Conservation (phyloP, 2,888 invertebrate genomes). For the Nowickia ferox region DNA sequence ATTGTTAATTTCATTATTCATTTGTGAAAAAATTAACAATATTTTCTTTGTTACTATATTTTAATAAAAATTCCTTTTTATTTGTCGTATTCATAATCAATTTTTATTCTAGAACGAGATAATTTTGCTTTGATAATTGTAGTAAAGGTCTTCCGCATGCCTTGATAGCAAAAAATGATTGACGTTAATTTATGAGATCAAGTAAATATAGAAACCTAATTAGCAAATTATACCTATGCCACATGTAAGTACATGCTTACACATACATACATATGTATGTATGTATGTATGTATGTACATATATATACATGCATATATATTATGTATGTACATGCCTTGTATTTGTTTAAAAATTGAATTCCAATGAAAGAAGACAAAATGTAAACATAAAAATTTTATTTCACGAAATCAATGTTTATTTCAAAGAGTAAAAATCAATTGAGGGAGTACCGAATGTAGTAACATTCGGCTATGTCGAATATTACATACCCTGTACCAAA, state of each 20-base stretch:
- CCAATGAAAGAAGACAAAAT: not conserved
- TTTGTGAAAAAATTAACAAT: not conserved
- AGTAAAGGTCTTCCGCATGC: conserved; percentile 19
- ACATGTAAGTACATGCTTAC: not conserved
- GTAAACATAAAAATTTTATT: not conserved
- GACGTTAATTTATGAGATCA: conserved; percentile 6
- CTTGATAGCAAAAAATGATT: conserved; percentile 21
- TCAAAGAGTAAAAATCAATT: too few relatives aligned
- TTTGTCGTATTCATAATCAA: conserved; percentile 1
- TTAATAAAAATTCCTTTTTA: not conserved
- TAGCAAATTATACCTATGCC: not conserved
- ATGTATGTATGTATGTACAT: not conserved
- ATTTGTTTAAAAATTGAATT: not conserved
- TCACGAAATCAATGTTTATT: not conserved
- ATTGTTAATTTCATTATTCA: conserved; percentile 55
- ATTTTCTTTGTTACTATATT: not conserved
- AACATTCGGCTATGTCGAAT: too few relatives aligned
- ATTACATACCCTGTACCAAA: too few relatives aligned
- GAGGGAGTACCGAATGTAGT: too few relatives aligned
- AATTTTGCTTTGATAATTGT: conserved; percentile 6
- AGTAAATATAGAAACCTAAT: conserved; percentile 2
- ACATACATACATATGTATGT: too few relatives aligned
- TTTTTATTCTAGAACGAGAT: conserved; percentile 7
- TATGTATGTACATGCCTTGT: not conserved
- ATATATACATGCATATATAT: too few relatives aligned